Conservation (phyloP, 2,888 invertebrate genomes). For the Lottia gigantea region DNA sequence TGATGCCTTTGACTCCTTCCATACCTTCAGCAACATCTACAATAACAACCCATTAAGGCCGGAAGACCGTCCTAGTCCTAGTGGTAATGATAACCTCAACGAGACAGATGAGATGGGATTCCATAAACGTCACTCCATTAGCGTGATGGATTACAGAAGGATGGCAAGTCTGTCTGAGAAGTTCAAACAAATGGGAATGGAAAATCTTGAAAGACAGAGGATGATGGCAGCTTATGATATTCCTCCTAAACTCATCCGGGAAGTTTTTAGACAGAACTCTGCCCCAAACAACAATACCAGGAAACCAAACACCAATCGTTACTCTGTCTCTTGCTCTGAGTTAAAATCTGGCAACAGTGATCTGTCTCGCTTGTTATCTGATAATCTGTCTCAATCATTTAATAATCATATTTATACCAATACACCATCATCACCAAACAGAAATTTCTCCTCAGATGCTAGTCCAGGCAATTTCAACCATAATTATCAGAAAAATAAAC, state of each 20-base stretch:
- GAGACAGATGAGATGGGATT: slow-evolving; percentile 45
- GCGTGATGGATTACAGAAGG: slow-evolving; percentile 54
- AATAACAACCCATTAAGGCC: background rate
- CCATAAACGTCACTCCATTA: slow-evolving; percentile 57
- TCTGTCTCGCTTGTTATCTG: background rate
- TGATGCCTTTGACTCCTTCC: slow-evolving; percentile 41
- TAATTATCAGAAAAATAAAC: slow-evolving; percentile 22
- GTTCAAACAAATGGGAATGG: slow-evolving; percentile 49
- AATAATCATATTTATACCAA: slow-evolving; percentile 3
- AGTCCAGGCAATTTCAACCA: background rate
- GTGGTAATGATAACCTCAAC: slow-evolving; percentile 19
- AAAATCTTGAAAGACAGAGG: slow-evolving; percentile 49
- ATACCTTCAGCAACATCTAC: slow-evolving; percentile 21
- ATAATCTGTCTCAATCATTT: slow-evolving; percentile 7
- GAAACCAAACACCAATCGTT: slow-evolving; percentile 5
- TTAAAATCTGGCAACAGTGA: background rate
- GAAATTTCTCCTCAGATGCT: background rate
- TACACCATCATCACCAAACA: slow-evolving; percentile 2
- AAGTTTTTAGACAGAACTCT: slow-evolving; percentile 32
- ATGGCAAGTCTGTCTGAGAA: slow-evolving; percentile 45
- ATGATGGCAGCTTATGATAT: slow-evolving; percentile 57
- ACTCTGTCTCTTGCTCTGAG: background rate
- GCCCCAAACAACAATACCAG: background rate
- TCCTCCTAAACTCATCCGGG: slow-evolving; percentile 49
- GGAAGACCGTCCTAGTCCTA: slow-evolving; percentile 17